A percentile compares a stretch with the other conserved stretches of the same genome.
phyloP scores from a whole-genome alignment of 2,797 vertebrate genomes.

The Sebastes steindachneri region DNA sequence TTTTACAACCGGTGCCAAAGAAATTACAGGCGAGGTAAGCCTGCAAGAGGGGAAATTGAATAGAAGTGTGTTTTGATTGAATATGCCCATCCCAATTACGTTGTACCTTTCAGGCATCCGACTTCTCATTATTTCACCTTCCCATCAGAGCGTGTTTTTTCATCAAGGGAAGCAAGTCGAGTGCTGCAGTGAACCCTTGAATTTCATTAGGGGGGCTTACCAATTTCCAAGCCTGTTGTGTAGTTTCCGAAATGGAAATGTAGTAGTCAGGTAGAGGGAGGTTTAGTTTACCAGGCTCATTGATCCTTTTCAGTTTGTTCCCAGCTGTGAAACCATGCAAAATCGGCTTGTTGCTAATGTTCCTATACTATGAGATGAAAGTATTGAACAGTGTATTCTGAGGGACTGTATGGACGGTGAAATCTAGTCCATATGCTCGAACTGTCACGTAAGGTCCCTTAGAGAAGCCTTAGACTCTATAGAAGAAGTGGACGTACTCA shows the following conservation, averaged over 20 bases:
- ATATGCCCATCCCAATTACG: conserved; percentile 79
- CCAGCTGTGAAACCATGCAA: conserved; percentile 7
- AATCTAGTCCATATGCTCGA: not conserved
- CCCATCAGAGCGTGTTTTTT: conserved; percentile 58
- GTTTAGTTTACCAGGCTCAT: conserved; percentile 14
- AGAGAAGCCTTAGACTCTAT: not conserved
- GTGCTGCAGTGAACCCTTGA: conserved; percentile 59
- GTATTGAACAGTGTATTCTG: not conserved
- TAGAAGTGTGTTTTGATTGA: conserved; percentile 79
- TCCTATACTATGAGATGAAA: not conserved
- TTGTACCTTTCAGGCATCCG: conserved; percentile 66
- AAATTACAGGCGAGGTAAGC: conserved; percentile 59
- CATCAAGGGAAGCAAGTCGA: conserved; percentile 58
- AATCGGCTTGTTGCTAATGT: not conserved
- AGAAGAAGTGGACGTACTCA: too few species aligned
- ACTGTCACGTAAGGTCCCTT: not conserved
- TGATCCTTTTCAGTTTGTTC: conserved; percentile 31
- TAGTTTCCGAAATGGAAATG: conserved; percentile 52
- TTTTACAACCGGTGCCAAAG: conserved; percentile 52
- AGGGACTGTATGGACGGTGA: not conserved
- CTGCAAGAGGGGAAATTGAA: conserved; percentile 72
- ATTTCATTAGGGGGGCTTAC: conserved; percentile 55
- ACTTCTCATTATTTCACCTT: conserved; percentile 72
- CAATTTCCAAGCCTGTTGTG: conserved; percentile 45
- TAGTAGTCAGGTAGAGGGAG: conserved; percentile 22